Evolutionary conservation across 2,888 invertebrate genomes (phyloP).

Genomic region (Lasiommata megera): DNA sequence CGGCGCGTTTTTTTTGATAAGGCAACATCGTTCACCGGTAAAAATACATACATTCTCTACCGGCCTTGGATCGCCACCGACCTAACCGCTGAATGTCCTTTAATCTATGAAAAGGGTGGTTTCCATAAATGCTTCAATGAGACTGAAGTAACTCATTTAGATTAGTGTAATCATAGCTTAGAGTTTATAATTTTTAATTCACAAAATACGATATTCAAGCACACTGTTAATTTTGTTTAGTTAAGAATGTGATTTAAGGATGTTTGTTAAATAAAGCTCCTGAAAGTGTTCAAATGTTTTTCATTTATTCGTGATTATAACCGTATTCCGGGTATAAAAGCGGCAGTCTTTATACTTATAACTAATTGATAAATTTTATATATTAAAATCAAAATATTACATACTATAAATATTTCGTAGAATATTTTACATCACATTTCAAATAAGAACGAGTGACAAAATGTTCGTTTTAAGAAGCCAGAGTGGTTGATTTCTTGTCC

Average conservation of each 20-base stretch:
- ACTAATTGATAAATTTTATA: conserved; percentile 9
- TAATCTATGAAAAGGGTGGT: background rate
- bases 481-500: background rate
- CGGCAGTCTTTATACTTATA: conserved; percentile 49
- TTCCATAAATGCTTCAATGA: conserved; percentile 44
- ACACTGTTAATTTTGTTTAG: conserved; percentile 58
- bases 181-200: conserved; percentile 29
- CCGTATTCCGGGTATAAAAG: conserved; percentile 43
- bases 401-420: conserved; percentile 1
- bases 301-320: conserved; percentile 50
- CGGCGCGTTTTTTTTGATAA: too few relatives aligned
- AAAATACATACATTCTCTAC: too few relatives aligned
- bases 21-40: too few relatives aligned
- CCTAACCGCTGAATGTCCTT: background rate
- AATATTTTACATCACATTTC: conserved; percentile 8
- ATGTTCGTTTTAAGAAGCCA: background rate
- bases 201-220: conserved; percentile 56
- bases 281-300: conserved; percentile 41
- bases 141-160: conserved; percentile 50
- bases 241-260: conserved; percentile 52
- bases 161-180: conserved; percentile 21
- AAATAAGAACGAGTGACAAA: background rate
- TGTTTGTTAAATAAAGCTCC: conserved; percentile 72
- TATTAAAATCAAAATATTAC: conserved; percentile 3
- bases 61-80: background rate